Evolutionary conservation across 2,113 vertebrate genomes (phyloP).

Genomic region (Cyprinodon variegatus): DNA sequence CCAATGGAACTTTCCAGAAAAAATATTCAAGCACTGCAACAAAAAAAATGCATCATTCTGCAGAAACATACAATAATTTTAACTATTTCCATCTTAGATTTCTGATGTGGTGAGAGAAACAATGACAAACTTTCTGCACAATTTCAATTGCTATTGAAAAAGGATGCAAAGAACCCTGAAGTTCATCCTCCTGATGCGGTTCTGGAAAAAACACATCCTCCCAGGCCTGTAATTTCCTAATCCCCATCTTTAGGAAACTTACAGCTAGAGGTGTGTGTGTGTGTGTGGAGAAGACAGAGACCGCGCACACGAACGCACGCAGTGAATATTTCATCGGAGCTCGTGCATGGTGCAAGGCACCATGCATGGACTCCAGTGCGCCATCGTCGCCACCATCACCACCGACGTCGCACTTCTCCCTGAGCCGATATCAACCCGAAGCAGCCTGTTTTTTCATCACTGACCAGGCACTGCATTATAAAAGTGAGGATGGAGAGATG

Average conservation of each 20-base stretch:
- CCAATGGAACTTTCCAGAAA: background rate
- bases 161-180: background rate
- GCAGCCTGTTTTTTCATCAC: slow-evolving; percentile 61
- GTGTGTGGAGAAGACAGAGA: slow-evolving; percentile 41
- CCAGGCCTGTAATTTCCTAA: slow-evolving; percentile 2
- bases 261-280: slow-evolving; percentile 29
- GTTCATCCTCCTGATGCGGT: background rate
- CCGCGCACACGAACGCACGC: slow-evolving; percentile 56
- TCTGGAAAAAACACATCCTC: background rate
- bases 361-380: slow-evolving; percentile 71
- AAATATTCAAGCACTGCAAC: background rate
- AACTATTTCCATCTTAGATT: background rate
- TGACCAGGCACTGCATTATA: slow-evolving; percentile 69
- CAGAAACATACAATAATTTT: background rate
- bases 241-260: slow-evolving; percentile 32
- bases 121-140: background rate
- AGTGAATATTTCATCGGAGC: slow-evolving; percentile 78
- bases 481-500: slow-evolving; percentile 65
- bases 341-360: slow-evolving; percentile 63
- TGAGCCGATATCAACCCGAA: slow-evolving; percentile 66
- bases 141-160: background rate
- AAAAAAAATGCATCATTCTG: background rate
- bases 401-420: slow-evolving; percentile 63
- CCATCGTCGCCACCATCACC: slow-evolving; percentile 54
- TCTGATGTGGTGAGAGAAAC: background rate